Base-by-base conservation (phyloP, 2,797 vertebrate genomes). In the Numenius phaeopus region DNA sequence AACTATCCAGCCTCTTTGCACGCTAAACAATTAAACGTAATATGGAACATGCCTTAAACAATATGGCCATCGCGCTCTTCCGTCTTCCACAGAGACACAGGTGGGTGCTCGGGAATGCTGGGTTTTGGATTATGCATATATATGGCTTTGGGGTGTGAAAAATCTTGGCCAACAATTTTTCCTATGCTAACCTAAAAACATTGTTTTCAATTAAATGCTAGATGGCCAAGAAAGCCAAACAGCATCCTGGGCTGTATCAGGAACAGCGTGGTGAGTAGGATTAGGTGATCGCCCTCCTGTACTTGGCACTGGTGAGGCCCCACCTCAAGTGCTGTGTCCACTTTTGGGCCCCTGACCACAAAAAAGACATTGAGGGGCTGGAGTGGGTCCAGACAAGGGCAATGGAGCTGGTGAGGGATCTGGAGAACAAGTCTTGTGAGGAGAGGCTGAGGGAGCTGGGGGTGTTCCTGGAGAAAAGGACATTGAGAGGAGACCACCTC, bases 21-120 rank as follows among this genome's bases (percentile, higher is more conserved):
- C 2, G 4, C 8, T 5, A 20, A 55, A 6, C 15, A 17, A 16
- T 6, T 32, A 29, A 71, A 49, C 1, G 1, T 32, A 18, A 14
- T 13, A 17, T 0, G n/a, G 52, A 18, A 12, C 19, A 2, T 23
- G 23, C 17, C 44, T 29, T 18, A 44, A 75, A 46, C 0, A 1
- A 16, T 7, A 10, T 0, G 1, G 24, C 37, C 52, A 5, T 11
- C 15, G 0, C 18, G 1, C 6, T 22, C 18, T 23, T 20, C 52
- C 9, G 57, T 37, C 57, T 27, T 24, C 67, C 13, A 10, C 59
- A 16, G 23, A 46, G 59, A 20, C 1, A 9, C 39, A 27, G 22
- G 46, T 9, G 57, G 24, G 49, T 30, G 50, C 27, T 29, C 7
- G 50, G 69, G 67, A 29, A 2, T 22, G 44, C 30, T 6, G 52